Evolutionary conservation across 2,113 vertebrate genomes (phyloP), one percentile per base, ranked within the genome.

Genomic region (Melanocharis versteri): DNA sequence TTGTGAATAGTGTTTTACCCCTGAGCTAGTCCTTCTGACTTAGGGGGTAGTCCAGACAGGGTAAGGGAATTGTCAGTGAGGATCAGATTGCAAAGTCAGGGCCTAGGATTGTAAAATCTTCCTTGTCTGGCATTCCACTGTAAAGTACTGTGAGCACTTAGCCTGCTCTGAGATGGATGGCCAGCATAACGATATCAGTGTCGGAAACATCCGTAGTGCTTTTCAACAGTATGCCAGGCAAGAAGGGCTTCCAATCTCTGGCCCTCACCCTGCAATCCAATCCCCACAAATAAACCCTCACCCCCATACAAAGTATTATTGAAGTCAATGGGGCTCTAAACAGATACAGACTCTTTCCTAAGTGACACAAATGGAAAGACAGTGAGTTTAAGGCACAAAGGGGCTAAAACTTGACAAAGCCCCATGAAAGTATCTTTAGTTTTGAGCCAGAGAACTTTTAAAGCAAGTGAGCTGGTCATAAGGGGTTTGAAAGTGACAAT

Each of bases 151-250:
- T 5, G 58, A 83, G 57, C 85, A 88, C 57, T 83, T 90, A 90
- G 37, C 58, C 20, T 58, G 27, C 37, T 56, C 53, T 22, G 79
- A 57, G 88, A 42, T 18, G 79, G 82, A 70, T 15, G 14, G 30
- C 39, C 42, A 42, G 37, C 23, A 2, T 22, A 54, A 77, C 11
- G 33, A 58, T 51, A 48, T 45, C 42, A 5, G 78, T 40, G 62
- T 73, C 0, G 0, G 66, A 94, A 93, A 88, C 58, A 69, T 66
- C 54, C 82, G 20, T 4, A 65, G 53, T 54, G 66, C 70, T 95
- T 95, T 94, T 85, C 87, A 93, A 80, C 47, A 77, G 42, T 66
- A 9, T 70, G 75, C 66, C 85, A 91, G 48, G 78, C 82, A 94
- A 96, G 68, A 64, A 77, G 58, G 82, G 31, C 64, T 95, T 93